Conservation (phyloP, 1,140 invertebrate genomes). For the Luehdorfia chinensis region DNA sequence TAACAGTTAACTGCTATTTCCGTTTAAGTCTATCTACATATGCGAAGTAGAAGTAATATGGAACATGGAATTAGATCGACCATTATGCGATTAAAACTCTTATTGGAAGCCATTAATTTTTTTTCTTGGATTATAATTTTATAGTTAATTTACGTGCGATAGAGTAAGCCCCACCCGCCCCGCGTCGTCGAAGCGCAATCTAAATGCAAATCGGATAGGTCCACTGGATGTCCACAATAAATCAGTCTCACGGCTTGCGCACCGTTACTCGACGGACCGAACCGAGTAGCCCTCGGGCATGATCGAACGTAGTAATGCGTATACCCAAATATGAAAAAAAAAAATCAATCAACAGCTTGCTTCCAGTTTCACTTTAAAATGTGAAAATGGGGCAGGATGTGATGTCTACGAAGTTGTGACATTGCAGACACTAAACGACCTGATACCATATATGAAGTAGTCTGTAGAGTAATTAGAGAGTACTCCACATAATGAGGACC, state of each 20-base stretch:
- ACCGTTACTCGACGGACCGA: constrained; percentile 46
- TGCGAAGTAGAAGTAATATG: no score
- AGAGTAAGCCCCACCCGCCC: constrained; percentile 37
- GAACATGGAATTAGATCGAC: no score
- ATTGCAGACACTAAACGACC: no score
- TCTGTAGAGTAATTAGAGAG: no score
- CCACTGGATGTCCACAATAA: constrained; percentile 67
- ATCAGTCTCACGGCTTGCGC: constrained; percentile 48
- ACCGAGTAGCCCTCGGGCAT: constrained; percentile 28
- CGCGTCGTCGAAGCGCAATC: constrained; percentile 48
- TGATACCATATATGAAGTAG: no score
- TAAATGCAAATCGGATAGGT: constrained; percentile 74
- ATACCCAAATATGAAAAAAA: constrained; percentile 2
- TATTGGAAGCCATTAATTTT: constrained; percentile 34
- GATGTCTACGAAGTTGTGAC: no score
- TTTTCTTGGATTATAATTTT: constrained; percentile 49
- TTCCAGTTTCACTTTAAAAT: not conserved
- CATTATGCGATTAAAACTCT: no score
- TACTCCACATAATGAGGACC: no score
- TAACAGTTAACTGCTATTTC: no score
- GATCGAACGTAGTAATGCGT: constrained; percentile 21
- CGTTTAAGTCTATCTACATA: no score
- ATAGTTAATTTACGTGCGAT: constrained; percentile 64
- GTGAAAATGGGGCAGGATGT: no score
- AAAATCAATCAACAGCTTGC: not conserved